Evolutionary conservation across 2,888 invertebrate species (phyloP).

Genomic region (Andrena flavipes): DNA sequence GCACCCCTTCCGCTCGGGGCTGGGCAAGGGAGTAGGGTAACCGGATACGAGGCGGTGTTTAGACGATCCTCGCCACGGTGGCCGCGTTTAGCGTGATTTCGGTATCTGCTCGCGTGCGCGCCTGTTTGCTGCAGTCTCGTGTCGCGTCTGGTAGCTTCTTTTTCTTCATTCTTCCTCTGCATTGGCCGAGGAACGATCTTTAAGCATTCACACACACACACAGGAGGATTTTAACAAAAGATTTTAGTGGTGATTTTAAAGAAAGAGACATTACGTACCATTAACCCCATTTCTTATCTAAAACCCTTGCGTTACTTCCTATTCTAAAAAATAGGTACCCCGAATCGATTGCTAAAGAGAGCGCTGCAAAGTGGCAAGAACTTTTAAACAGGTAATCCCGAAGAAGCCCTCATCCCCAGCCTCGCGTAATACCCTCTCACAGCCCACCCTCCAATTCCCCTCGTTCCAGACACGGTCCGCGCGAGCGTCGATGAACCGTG

Average conservation of each 20-base stretch:
- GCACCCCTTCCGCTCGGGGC: not conserved
- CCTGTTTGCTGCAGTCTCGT: slow-evolving; percentile 11
- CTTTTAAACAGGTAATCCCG: too few relatives aligned
- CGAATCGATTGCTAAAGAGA: too few relatives aligned
- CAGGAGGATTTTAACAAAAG: too few relatives aligned
- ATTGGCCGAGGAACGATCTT: not conserved
- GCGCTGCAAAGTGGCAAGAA: too few relatives aligned
- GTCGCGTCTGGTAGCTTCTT: not conserved
- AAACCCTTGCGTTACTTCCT: too few relatives aligned
- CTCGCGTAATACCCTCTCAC: not conserved
- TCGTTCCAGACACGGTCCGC: not conserved
- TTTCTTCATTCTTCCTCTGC: not conserved
- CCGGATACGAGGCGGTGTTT: slow-evolving; percentile 44
- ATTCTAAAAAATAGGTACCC: too few relatives aligned
- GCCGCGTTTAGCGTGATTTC: slow-evolving; percentile 2
- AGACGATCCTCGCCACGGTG: slow-evolving; percentile 3
- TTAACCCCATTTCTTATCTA: too few relatives aligned
- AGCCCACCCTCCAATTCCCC: not conserved
- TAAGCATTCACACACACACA: too few relatives aligned
- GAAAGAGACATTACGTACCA: too few relatives aligned
- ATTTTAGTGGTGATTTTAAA: too few relatives aligned
- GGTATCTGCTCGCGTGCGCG: slow-evolving; percentile 63
- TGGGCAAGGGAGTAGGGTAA: slow-evolving; percentile 12
- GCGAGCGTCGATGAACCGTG: slow-evolving; percentile 16
- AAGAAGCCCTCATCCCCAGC: too few relatives aligned